phyloP scores from a whole-genome alignment of 2,113 vertebrate genomes.

The Casuarius casuarius region DNA sequence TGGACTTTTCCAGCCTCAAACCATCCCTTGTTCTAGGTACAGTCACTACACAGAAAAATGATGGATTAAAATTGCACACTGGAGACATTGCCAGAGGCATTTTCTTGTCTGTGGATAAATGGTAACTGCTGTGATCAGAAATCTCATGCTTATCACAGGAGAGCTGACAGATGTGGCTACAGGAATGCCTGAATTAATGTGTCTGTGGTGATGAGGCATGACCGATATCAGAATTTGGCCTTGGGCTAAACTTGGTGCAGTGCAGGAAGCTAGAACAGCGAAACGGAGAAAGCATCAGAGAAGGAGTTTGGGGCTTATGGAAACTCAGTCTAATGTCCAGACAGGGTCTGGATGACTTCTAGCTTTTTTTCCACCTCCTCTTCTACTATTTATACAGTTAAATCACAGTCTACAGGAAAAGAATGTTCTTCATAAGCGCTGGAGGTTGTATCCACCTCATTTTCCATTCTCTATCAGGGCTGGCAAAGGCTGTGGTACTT shows the following conservation, averaged over 20 bases:
- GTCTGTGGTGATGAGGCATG: rapidly evolving
- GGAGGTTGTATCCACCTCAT: conserved; percentile 12
- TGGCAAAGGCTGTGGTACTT: not conserved
- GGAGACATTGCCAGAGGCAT: not conserved
- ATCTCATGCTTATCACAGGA: not conserved
- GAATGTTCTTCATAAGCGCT: conserved; percentile 10
- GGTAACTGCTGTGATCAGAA: not conserved
- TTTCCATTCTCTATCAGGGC: conserved; percentile 44
- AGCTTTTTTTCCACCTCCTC: conserved; percentile 17
- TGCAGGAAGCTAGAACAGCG: not conserved
- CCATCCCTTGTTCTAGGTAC: not conserved
- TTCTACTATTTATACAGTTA: not conserved
- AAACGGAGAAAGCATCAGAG: rapidly evolving
- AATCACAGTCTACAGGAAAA: conserved; percentile 47
- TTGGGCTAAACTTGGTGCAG: not conserved
- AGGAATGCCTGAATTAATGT: not conserved
- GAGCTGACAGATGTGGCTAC: not conserved
- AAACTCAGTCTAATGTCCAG: not conserved
- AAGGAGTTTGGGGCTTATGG: not conserved
- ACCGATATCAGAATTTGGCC: not conserved
- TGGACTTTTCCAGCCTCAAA: not conserved
- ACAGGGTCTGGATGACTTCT: not conserved
- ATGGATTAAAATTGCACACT: not conserved
- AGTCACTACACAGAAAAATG: not conserved
- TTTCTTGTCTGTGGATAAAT: conserved; percentile 3